Percentiles rank a stretch among this genome's conserved stretches.
These are phyloP conservation scores for Lysiphlebus fabarum DNA, from an alignment of 1,140 invertebrate species.

Conservation along the genomic window DNA sequence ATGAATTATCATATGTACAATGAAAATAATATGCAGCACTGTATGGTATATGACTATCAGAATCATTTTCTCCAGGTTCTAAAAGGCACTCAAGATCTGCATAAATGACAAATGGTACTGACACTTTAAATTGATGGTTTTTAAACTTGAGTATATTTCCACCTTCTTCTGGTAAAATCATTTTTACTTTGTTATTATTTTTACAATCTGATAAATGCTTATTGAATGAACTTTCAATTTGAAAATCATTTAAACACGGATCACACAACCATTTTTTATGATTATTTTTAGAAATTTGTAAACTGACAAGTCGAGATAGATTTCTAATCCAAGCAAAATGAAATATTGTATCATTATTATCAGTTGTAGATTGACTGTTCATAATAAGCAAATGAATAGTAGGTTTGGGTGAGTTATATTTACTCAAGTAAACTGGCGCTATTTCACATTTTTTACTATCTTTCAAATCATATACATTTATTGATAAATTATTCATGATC, in stretches of 20 bases:
- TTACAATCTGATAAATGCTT: not conserved
- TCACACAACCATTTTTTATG: not conserved
- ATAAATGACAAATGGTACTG: not conserved
- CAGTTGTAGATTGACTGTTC: no score
- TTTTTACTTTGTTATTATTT: not conserved
- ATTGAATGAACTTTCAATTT: not conserved
- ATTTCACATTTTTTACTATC: not conserved
- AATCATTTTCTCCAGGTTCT: not conserved
- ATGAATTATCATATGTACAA: constrained; percentile 41
- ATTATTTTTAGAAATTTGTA: not conserved
- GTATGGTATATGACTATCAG: constrained; percentile 38
- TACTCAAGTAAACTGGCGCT: not conserved
- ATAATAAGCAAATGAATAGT: no score
- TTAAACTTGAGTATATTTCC: not conserved
- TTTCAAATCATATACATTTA: constrained; percentile 4
- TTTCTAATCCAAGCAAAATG: constrained; percentile 1
- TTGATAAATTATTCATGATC: constrained; percentile 25
- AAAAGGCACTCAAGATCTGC: not conserved
- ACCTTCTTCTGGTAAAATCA: not conserved
- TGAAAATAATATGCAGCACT: constrained; percentile 46
- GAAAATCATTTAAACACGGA: not conserved
- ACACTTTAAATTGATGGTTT: not conserved
- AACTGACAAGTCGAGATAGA: not conserved
- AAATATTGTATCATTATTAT: not conserved
- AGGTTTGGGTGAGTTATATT: not conserved